phyloP scores from a whole-genome alignment of 2,888 invertebrate species.

The Crocallis elinguaria region DNA sequence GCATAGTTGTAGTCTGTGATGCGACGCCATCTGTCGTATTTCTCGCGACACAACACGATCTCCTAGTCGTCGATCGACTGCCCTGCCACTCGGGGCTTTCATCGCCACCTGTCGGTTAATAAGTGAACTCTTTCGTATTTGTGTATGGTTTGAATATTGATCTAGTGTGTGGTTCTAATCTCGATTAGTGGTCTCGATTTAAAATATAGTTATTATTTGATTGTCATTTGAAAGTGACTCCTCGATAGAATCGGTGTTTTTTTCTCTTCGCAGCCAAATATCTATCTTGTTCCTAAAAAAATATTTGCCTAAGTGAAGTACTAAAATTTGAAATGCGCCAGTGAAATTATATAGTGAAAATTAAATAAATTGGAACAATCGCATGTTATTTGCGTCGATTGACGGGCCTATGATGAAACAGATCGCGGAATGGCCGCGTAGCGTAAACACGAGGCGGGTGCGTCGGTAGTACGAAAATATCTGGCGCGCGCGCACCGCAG shows the following conservation, averaged over 20 bases:
- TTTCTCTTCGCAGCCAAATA: neutral
- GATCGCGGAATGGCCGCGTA: conserved; percentile 38
- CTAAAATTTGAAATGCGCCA: conserved; percentile 4
- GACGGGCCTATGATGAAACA: conserved; percentile 39
- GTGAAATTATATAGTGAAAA: conserved; percentile 18
- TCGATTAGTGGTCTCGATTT: neutral
- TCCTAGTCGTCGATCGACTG: neutral
- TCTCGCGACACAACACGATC: neutral
- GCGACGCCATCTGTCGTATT: conserved; percentile 57
- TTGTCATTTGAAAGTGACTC: conserved; percentile 11
- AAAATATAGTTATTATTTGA: conserved; percentile 1
- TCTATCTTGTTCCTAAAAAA: neutral
- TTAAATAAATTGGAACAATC: conserved; percentile 39
- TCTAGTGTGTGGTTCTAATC: neutral
- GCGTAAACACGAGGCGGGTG: conserved; percentile 63
- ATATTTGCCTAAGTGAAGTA: neutral
- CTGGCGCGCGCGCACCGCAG: conserved; percentile 56
- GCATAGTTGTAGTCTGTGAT: conserved; percentile 5
- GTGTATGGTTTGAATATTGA: conserved; percentile 26
- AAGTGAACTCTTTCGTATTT: conserved; percentile 16
- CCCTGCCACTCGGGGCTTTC: neutral
- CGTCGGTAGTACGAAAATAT: conserved; percentile 72
- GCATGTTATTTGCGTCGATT: conserved; percentile 40
- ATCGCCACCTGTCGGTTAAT: conserved; percentile 25
- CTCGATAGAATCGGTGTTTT: neutral